These are phyloP conservation scores for Idaea straminata DNA, from an alignment of 2,888 invertebrate species.

Conservation along the genomic window DNA sequence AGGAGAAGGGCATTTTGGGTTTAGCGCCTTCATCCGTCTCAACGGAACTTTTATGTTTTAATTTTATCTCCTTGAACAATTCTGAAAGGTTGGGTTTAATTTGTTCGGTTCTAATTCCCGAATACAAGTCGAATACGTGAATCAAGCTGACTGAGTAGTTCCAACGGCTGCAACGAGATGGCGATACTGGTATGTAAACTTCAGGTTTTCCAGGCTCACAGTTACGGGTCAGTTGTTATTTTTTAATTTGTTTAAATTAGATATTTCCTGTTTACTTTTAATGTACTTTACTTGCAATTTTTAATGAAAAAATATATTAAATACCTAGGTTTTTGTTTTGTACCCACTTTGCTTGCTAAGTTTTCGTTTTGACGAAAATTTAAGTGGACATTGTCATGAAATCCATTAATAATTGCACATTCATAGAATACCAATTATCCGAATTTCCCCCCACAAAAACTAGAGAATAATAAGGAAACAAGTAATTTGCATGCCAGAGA, in stretches of 20 bases:
- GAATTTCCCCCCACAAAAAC: background rate
- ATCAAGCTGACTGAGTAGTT: background rate
- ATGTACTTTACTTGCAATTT: too few species aligned
- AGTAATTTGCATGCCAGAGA: slow-evolving; percentile 4
- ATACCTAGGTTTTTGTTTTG: background rate
- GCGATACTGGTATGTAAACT: background rate
- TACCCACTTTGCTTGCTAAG: background rate
- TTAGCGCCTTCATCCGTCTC: too few species aligned
- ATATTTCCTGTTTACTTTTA: too few species aligned
- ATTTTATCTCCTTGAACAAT: background rate
- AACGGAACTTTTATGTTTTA: too few species aligned
- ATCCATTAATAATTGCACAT: background rate
- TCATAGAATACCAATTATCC: background rate
- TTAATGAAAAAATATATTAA: too few species aligned
- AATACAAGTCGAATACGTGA: background rate
- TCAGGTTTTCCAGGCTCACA: background rate
- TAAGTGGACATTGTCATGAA: background rate
- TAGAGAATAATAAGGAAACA: background rate
- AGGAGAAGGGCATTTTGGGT: too few species aligned
- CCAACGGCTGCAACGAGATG: background rate
- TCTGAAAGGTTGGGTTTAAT: background rate
- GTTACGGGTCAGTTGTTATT: background rate
- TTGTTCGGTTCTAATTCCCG: background rate
- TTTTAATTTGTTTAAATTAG: background rate
- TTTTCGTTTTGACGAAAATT: background rate